Base-by-base conservation (phyloP, 2,888 invertebrate genomes). In the Dasypolia templi region DNA sequence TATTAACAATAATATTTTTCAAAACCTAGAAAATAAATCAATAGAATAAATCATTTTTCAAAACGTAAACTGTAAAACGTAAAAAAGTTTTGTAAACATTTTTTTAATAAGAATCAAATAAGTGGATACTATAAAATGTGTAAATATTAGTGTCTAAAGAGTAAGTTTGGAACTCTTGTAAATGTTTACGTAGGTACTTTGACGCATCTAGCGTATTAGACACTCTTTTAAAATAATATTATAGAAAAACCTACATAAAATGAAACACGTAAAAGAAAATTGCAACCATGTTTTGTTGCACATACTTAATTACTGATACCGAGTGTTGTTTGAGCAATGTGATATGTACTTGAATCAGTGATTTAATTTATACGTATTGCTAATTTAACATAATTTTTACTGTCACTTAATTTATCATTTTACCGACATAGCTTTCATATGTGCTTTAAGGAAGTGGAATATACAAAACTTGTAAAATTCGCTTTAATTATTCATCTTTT, bases 131-230 rank as follows among this genome's bases (percentile, higher is more conserved):
- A 3, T 29, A 74, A 63, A 55, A 64, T 22, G 19, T 29, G 53
- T 73, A 84, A 84, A 81, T 68, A 83, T 84, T 84, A 66, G 56
- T 75, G 59, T 64, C 26, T 55, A 49, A 62, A 78, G 22, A 67
- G 49, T n/a, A 71, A 68, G 62, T 82, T 83, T 85, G 85, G 82
- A 85, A 79, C 49, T 73, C 22, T 46, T 61, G 46, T 64, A 85
- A 85, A 83, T 83, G 75, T 83, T 79, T 82, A 72, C 44, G 17
- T 82, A 72, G 44, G 17, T 53, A 55, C 17, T 53, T 79, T 42
- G 72, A 19, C 46, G 53, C 2, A 59, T 70, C 22, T 6, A 59
- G 35, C 44, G 9, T 12, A 26, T 9, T 61, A 46, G 17, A 46
- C 26, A 61, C 22, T 59, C 19, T 70, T 59, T 67, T 19, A 17